Evolutionary conservation across 2,113 vertebrate genomes (phyloP), one percentile per base, ranked within the genome.

Genomic region (Fregata magnificens): DNA sequence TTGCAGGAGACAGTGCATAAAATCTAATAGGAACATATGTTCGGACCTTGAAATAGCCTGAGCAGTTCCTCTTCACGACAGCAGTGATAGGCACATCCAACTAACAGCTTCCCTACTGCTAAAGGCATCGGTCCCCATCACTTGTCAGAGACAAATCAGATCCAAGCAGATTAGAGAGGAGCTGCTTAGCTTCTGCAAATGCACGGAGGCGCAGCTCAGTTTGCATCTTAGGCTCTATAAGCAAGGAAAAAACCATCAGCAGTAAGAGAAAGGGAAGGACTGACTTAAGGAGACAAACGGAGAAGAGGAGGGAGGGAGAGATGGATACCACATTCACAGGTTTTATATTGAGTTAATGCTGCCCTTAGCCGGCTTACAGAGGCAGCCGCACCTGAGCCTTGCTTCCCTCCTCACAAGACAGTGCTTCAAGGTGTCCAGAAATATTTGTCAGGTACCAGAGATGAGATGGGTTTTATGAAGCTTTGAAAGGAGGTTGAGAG

Each of bases 401-500:
- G 32, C 34, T 63, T 22, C 36, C 55, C 55, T 66, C 29, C 71
- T 83, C 50, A 42, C 71, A 66, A 49, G 22, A 66, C 38, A 79
- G 55, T 9, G 28, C 45, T 87, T 82, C 67, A 87, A 76, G 67
- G 63, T 65, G 65, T 58, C 88, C 77, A 92, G 87, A 86, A 73
- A 90, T 78, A 69, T 47, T 71, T 74, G 44, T 86, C 90, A 82
- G 42, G 29, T 65, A 70, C n/a, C 22, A 78, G 44, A 88, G 50
- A 92, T n/a, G 82, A 96, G 92, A 93, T 69, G 80, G 56, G 93
- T 93, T 94, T 96, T 88, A 96, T 69, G 85, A 17, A 82, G 65
- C 85, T 94, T 76, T 81, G 69, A 92, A 72, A 55, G 47, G 56
- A 94, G 79, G 76, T 38, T 61, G 42, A 66, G 67, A 94, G 74